phyloP scores from a whole-genome alignment of 2,888 invertebrate species.

The Sepiola atlantica region DNA sequence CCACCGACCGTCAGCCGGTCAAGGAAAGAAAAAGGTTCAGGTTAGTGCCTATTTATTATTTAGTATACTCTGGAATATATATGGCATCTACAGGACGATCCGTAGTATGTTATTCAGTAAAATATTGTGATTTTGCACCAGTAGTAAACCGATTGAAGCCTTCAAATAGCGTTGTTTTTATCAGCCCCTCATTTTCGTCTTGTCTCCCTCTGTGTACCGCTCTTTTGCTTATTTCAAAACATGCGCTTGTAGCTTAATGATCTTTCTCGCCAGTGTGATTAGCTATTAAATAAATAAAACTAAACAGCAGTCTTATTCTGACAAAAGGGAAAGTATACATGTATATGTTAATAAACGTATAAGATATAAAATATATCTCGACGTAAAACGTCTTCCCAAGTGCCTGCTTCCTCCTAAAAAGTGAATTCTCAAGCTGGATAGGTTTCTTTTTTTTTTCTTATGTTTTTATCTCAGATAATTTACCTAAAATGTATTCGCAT shows the following conservation, averaged over 20 bases:
- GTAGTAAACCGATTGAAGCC: background rate
- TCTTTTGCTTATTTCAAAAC: constrained; percentile 32
- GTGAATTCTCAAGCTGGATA: background rate
- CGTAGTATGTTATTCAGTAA: background rate
- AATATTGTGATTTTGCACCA: background rate
- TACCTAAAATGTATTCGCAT: background rate
- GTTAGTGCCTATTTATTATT: constrained; percentile 36
- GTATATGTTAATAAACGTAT: background rate
- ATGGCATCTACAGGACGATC: background rate
- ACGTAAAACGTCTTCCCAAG: background rate
- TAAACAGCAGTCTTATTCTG: background rate
- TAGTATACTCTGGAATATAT: background rate
- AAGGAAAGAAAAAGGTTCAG: constrained; percentile 47
- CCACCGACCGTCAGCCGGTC: constrained; percentile 48
- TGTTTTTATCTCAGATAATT: background rate
- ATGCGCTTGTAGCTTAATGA: background rate
- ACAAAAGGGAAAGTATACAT: background rate
- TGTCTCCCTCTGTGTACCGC: constrained; percentile 36
- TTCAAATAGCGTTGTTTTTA: constrained; percentile 36
- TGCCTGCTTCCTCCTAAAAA: constrained; percentile 13
- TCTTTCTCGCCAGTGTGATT: background rate
- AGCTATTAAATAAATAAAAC: background rate
- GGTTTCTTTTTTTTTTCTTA: background rate
- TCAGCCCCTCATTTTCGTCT: constrained; percentile 14
- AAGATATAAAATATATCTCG: background rate